Evolutionary conservation across 2,888 invertebrate genomes (phyloP).

Genomic region (Pyrochroa serraticornis): DNA sequence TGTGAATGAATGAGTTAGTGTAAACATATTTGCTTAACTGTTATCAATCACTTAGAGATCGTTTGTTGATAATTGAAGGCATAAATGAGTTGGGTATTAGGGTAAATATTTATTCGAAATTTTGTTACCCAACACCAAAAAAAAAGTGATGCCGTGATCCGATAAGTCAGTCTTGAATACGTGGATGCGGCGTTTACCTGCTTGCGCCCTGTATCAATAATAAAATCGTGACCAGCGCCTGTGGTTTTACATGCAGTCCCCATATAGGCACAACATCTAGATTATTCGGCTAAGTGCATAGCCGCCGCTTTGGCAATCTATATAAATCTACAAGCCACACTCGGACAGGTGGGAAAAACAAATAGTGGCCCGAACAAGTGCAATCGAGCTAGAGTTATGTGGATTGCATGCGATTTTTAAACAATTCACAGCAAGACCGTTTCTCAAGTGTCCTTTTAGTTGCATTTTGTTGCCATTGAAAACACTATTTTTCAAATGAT

Average conservation of each 20-base stretch:
- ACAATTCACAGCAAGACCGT: constrained; percentile 12
- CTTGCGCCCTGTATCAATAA: constrained; percentile 28
- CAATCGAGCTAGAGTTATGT: constrained; percentile 21
- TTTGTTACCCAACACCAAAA: too few species aligned
- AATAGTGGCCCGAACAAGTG: constrained; percentile 30
- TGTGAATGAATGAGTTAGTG: too few species aligned
- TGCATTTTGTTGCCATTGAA: constrained; percentile 7
- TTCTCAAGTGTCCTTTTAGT: constrained; percentile 9
- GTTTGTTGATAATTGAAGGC: too few species aligned
- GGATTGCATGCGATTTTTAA: constrained; percentile 20
- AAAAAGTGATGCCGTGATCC: too few species aligned
- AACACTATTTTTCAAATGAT: constrained; percentile 2
- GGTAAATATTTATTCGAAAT: too few species aligned
- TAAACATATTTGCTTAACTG: too few species aligned
- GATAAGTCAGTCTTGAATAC: too few species aligned
- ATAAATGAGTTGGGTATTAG: too few species aligned
- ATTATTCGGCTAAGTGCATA: constrained; percentile 42
- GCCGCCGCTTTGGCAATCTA: constrained; percentile 37
- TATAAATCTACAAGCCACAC: constrained; percentile 36
- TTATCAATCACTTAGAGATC: too few species aligned
- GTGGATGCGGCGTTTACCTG: constrained; percentile 29
- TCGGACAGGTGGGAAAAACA: constrained; percentile 40
- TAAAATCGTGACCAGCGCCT: constrained; percentile 35
- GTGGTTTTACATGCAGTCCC: constrained; percentile 31
- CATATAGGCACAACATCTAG: constrained; percentile 35